phyloP scores from a whole-genome alignment of 1,140 invertebrate genomes.

The Heterodera schachtii region DNA sequence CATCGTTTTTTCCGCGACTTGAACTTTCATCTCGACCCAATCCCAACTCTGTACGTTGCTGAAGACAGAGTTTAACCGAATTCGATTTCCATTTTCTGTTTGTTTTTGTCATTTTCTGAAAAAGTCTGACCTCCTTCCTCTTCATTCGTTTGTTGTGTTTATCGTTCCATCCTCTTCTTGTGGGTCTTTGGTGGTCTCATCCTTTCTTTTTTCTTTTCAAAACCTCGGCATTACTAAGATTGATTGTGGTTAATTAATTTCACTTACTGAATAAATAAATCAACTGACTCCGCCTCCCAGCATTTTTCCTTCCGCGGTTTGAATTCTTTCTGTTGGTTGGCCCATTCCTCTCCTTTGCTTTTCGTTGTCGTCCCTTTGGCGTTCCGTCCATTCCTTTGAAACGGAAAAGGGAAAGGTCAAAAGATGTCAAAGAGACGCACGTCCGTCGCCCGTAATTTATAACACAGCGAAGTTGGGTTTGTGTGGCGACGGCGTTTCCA shows the following conservation, averaged over 20 bases:
- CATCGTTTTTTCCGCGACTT: conserved; percentile 29
- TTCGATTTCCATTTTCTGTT: not conserved
- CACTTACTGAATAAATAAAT: too few relatives aligned
- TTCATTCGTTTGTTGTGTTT: too few relatives aligned
- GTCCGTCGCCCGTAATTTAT: not conserved
- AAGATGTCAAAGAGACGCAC: not conserved
- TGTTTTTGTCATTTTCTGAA: not conserved
- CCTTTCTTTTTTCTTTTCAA: too few relatives aligned
- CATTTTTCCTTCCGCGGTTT: too few relatives aligned
- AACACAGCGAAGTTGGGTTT: not conserved
- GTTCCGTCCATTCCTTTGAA: not conserved
- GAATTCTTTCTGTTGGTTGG: too few relatives aligned
- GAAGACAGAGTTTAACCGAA: not conserved
- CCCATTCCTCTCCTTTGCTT: too few relatives aligned
- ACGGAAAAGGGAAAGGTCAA: not conserved
- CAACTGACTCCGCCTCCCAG: too few relatives aligned
- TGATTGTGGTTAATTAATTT: too few relatives aligned
- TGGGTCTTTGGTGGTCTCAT: too few relatives aligned
- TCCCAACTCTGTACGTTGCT: not conserved
- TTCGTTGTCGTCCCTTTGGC: not conserved
- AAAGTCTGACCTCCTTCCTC: too few relatives aligned
- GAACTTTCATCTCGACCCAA: conserved; percentile 11
- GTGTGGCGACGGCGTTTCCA: not conserved
- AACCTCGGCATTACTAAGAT: too few relatives aligned
- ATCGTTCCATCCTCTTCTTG: too few relatives aligned